Evolutionary conservation across 37 sponge, comb jelly and placozoan genomes (phyloP).

Genomic region (Aplysina aerophoba): DNA sequence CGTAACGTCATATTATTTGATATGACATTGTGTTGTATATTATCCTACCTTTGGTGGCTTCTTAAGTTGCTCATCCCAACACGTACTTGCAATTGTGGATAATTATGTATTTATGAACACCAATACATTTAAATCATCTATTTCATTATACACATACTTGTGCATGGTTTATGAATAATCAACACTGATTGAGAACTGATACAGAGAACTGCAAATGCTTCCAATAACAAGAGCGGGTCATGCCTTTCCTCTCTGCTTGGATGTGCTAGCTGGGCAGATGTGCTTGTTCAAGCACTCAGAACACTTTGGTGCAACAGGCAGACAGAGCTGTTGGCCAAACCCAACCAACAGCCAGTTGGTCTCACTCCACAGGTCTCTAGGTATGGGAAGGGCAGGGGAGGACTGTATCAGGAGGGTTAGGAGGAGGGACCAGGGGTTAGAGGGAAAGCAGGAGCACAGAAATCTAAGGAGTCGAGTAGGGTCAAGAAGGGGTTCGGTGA

Average conservation of each 20-base stretch:
- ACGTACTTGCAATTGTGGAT: neutral
- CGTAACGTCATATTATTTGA: too few relatives aligned
- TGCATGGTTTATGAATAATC: too few relatives aligned
- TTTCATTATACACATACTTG: too few relatives aligned
- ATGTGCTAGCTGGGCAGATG: slow-evolving; percentile 74
- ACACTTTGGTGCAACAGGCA: slow-evolving; percentile 81
- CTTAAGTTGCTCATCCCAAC: too few relatives aligned
- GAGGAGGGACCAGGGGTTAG: too few relatives aligned
- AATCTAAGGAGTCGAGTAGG: too few relatives aligned
- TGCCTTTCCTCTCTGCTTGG: neutral
- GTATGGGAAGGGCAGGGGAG: neutral
- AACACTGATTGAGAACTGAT: neutral
- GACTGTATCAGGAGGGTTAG: too few relatives aligned
- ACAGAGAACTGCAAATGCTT: neutral
- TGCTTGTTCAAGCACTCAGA: slow-evolving; percentile 79
- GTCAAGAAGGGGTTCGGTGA: neutral
- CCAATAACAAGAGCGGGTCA: neutral
- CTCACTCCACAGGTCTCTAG: slow-evolving; percentile 87
- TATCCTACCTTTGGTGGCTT: too few relatives aligned
- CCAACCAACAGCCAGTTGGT: slow-evolving; percentile 90
- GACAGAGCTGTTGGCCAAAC: slow-evolving; percentile 89
- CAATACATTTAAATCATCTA: too few relatives aligned
- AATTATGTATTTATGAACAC: neutral
- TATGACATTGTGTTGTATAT: too few relatives aligned
- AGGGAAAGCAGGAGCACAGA: too few relatives aligned